phyloP scores from a whole-genome alignment of 2,888 invertebrate species.

The Abrostola triplasia region DNA sequence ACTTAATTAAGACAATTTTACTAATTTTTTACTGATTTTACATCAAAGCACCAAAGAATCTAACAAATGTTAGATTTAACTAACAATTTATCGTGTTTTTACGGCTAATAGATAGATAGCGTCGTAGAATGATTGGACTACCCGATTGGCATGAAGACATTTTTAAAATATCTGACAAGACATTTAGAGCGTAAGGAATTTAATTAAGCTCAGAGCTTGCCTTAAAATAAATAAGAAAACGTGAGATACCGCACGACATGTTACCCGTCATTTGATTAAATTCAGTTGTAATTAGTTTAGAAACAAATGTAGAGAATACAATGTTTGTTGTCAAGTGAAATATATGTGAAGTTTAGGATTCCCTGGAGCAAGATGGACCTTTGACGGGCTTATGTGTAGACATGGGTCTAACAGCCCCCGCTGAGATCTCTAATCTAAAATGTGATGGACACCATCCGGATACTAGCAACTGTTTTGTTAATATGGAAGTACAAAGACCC shows the following conservation, averaged over 20 bases:
- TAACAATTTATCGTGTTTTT: no score
- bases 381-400: not conserved
- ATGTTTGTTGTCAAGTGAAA: not conserved
- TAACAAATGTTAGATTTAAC: no score
- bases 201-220: slow-evolving; percentile 34
- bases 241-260: slow-evolving; percentile 13
- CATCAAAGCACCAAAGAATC: no score
- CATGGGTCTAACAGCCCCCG: not conserved
- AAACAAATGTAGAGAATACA: not conserved
- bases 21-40: no score
- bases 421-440: not conserved
- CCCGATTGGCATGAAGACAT: not conserved
- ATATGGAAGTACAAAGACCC: not conserved
- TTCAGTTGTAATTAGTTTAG: slow-evolving; percentile 16
- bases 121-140: not conserved
- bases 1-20: no score
- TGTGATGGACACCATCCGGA: not conserved
- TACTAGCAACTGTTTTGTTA: not conserved
- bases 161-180: slow-evolving; percentile 12
- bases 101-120: not conserved
- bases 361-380: not conserved
- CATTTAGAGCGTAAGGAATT: slow-evolving; percentile 24
- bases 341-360: not conserved
- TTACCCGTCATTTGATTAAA: not conserved
- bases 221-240: slow-evolving; percentile 43